phyloP scores from a whole-genome alignment of 1,140 invertebrate genomes.

The Lerema accius region DNA sequence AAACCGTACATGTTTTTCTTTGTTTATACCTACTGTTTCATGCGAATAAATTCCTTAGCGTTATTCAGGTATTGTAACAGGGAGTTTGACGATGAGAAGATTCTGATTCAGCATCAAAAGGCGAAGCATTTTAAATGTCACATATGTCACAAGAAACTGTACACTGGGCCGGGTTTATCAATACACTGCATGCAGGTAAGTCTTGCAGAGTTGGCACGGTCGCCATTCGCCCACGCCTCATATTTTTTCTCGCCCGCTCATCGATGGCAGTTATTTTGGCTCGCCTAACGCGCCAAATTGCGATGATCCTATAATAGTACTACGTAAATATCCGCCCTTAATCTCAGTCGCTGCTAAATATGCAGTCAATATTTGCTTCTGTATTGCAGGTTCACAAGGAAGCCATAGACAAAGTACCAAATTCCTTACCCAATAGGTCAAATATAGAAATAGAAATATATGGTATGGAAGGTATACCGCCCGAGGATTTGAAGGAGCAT shows the following conservation, averaged over 20 bases:
- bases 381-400: constrained; percentile 97
- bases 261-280: constrained; percentile 73
- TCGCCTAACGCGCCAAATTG: constrained; percentile 59
- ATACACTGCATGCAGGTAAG: constrained; percentile 99
- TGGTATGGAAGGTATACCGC: constrained; percentile 99
- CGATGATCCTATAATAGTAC: constrained; percentile 54
- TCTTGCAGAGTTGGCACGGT: constrained; percentile 60
- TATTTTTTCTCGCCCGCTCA: constrained; percentile 62
- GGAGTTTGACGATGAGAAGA: constrained; percentile 99
- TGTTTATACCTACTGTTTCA: constrained; percentile 10
- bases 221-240: constrained; percentile 66
- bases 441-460: constrained; percentile 99
- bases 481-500: constrained; percentile 96
- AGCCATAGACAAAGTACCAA: constrained; percentile 99
- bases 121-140: constrained; percentile 99
- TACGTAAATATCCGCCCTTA: constrained; percentile 56
- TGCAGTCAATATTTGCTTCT: constrained; percentile 42
- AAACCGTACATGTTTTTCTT: constrained; percentile 22
- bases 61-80: constrained; percentile 97
- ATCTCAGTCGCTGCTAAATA: constrained; percentile 27
- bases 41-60: constrained; percentile 60
- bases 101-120: constrained; percentile 99
- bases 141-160: constrained; percentile 99
- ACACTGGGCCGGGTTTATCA: constrained; percentile 98
- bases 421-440: constrained; percentile 97